These are phyloP conservation scores for Zenarchopterus dispar DNA, from an alignment of 2,797 vertebrate genomes.

Conservation along the genomic window DNA sequence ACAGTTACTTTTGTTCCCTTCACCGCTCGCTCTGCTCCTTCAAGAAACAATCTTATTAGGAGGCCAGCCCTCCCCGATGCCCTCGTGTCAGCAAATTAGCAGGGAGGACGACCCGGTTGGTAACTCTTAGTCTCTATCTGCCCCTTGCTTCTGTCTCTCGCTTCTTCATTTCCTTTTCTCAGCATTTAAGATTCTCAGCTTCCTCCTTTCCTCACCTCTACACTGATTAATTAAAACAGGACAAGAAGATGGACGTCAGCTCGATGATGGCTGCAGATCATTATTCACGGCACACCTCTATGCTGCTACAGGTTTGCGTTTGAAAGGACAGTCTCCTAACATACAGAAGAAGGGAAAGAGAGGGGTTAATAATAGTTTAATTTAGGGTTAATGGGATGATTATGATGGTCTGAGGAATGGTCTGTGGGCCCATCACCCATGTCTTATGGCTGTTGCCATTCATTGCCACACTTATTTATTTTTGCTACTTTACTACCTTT, in stretches of 20 bases:
- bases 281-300: conserved; percentile 35
- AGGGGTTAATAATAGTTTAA: conserved; percentile 65
- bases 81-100: conserved; percentile 85
- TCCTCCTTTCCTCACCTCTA: conserved; percentile 56
- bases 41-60: conserved; percentile 83
- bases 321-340: conserved; percentile 40
- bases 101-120: conserved; percentile 66
- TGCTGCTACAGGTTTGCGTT: conserved; percentile 9
- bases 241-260: conserved; percentile 30
- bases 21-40: conserved; percentile 77
- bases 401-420: conserved; percentile 25
- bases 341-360: conserved; percentile 13
- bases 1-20: conserved; percentile 85
- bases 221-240: conserved; percentile 66
- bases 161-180: conserved; percentile 41
- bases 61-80: conserved; percentile 69
- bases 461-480: too few relatives aligned
- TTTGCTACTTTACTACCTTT: too few relatives aligned
- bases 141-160: conserved; percentile 16
- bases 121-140: conserved; percentile 24
- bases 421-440: neutral
- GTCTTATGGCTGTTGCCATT: too few relatives aligned
- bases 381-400: conserved; percentile 41
- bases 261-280: conserved; percentile 27
- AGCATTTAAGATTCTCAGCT: conserved; percentile 69